phyloP scores from a whole-genome alignment of 2,113 vertebrate species.

The Phalacrocorax pelagicus region DNA sequence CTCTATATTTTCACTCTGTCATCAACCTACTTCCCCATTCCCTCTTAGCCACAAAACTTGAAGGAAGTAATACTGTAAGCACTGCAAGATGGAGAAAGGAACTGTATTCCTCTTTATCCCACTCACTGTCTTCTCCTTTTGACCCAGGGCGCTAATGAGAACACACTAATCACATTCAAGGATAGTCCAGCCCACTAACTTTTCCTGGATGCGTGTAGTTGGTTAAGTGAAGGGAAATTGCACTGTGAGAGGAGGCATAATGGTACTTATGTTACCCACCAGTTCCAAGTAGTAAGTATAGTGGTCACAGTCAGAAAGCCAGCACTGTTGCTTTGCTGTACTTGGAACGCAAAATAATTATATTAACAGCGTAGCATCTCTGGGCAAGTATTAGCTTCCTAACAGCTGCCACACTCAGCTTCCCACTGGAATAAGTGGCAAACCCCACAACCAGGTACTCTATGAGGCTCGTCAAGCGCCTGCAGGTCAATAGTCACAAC shows the following conservation, averaged over 20 bases:
- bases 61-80: not conserved
- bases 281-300: not conserved
- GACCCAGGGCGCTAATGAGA: not conserved
- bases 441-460: conserved; percentile 43
- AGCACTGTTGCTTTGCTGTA: not conserved
- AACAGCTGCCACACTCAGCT: conserved; percentile 53
- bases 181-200: not conserved
- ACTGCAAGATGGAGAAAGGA: not conserved
- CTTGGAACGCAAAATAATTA: conserved; percentile 40
- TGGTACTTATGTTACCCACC: not conserved
- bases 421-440: conserved; percentile 53
- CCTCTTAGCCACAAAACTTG: not conserved
- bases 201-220: not conserved
- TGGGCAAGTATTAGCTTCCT: conserved; percentile 41
- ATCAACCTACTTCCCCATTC: not conserved
- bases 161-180: not conserved
- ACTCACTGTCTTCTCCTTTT: not conserved
- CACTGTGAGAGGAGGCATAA: not conserved
- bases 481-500: conserved; percentile 67
- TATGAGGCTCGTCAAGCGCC: conserved; percentile 12
- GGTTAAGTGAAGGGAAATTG: not conserved
- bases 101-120: not conserved
- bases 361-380: not conserved
- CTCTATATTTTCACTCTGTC: not conserved
- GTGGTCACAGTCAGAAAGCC: conserved; percentile 31